Evolutionary conservation across 2,113 vertebrate species (phyloP), one percentile per base, ranked within the genome.

Genomic region (Peucedramus taeniatus): DNA sequence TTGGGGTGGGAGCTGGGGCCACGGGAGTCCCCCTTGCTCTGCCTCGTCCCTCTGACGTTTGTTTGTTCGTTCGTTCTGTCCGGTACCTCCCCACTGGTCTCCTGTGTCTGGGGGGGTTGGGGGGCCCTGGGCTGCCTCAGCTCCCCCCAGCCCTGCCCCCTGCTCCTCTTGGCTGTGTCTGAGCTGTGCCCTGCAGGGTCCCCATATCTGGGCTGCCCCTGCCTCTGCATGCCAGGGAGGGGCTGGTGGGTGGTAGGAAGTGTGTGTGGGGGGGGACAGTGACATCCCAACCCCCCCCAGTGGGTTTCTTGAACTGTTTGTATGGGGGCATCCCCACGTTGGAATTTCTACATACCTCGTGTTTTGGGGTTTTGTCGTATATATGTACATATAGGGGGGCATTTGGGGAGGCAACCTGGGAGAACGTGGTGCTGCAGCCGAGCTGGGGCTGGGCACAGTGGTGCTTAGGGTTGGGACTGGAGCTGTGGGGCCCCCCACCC

Each of bases 311-410:
- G 95, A 98, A 97, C 96, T 97, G 28, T 94, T 79, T 6, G 84
- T 97, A 93, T 92, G 93, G 97, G 96, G 96, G 40, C 17, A 40
- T 97, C 96, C 96, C 97, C 90, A 11, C 30, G 6, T 95, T 97
- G 83, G 80, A 83, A 91, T 96, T 97, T 83, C 96, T 97, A 96
- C 97, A 97, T 98, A 97, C 97, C 97, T 98, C 97, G 68, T 88
- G 87, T 97, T 97, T 96, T 83, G 97, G 96, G 97, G 96, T 76
- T 95, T 96, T 96, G 89, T 96, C 57, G 6, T 97, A 92, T 97
- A 86, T 95, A 74, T 93, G 79, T 94, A 93, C 94, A 84, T 97
- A 94, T 85, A 86, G 89, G 71, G 92, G 57, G 85, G 94, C 35
- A 4, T 83, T 18, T 53, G 59, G 86, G 90, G 87, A 82, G 68